A percentile compares a stretch with the other conserved stretches of the same genome.
phyloP scores from a whole-genome alignment of 2,797 vertebrate species.

The Micrastur ruficollis region DNA sequence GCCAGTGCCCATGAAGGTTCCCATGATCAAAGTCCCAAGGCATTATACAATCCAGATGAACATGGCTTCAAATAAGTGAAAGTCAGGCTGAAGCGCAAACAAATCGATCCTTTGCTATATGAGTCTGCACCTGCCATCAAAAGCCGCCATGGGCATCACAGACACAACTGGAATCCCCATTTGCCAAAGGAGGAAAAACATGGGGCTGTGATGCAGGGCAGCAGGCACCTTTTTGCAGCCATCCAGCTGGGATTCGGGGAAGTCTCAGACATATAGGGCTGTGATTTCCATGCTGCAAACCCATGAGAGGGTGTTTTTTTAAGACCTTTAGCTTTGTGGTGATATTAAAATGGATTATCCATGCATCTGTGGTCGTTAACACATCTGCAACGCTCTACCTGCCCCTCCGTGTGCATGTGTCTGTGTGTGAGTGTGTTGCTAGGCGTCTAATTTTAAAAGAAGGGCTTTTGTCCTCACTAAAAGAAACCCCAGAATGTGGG shows the following conservation, averaged over 20 bases:
- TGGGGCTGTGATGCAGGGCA: background rate
- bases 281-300: background rate
- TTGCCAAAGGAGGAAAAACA: background rate
- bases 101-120: background rate
- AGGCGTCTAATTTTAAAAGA: background rate
- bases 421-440: background rate
- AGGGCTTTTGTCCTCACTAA: background rate
- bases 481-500: background rate
- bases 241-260: background rate
- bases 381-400: background rate
- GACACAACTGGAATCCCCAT: background rate
- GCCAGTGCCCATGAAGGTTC: background rate
- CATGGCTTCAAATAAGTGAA: background rate
- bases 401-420: accelerated
- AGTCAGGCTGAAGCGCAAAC: background rate
- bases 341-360: background rate
- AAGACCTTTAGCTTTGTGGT: background rate
- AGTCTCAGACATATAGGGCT: background rate
- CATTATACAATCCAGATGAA: background rate
- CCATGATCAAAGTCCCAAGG: background rate
- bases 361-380: accelerated
- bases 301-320: accelerated
- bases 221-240: background rate
- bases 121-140: accelerated
- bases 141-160: background rate